These are phyloP conservation scores for Sula dactylatra DNA, from an alignment of 2,113 vertebrate species.

Conservation along the genomic window DNA sequence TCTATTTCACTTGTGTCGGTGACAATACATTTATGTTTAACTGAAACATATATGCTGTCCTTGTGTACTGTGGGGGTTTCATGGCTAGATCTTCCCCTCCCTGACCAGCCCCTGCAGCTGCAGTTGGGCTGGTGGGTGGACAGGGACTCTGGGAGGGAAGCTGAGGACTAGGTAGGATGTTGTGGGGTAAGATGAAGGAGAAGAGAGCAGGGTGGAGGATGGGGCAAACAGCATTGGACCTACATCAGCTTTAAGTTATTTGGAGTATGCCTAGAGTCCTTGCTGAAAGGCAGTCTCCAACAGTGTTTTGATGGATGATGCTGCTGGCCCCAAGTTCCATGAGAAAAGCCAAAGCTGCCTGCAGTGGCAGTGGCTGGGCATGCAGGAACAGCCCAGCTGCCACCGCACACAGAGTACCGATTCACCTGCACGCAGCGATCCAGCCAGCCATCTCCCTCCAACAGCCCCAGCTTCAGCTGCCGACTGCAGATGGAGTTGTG, in stretches of 20 bases:
- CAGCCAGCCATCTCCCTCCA: neutral
- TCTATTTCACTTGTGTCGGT: neutral
- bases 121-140: neutral
- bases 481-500: neutral
- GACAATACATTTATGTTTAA: neutral
- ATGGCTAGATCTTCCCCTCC: neutral
- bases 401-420: rapidly evolving
- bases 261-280: neutral
- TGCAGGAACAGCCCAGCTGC: neutral
- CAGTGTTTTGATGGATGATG: neutral
- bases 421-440: rapidly evolving
- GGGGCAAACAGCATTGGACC: neutral
- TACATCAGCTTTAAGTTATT: neutral
- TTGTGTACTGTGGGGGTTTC: neutral
- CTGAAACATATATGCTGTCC: neutral
- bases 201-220: neutral
- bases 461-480: neutral
- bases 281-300: neutral
- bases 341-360: neutral
- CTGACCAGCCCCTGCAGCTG: neutral
- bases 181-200: neutral
- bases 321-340: neutral
- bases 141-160: neutral
- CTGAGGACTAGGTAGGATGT: neutral
- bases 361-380: neutral